phyloP scores from a whole-genome alignment of 92 coral and sea anemone genomes.

The Galaxea fascicularis region DNA sequence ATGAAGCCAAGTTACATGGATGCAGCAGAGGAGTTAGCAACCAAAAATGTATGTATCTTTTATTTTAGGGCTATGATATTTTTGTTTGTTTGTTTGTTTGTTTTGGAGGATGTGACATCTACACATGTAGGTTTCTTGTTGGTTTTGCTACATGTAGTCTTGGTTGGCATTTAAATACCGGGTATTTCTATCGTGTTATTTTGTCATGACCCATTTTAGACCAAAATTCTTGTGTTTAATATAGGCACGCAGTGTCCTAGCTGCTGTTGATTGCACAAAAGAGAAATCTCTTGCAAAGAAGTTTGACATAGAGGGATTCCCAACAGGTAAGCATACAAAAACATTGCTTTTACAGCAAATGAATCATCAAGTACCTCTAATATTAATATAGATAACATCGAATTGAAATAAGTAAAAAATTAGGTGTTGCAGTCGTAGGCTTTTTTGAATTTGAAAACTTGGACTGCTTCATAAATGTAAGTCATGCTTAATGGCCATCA shows the following conservation, averaged over 20 bases:
- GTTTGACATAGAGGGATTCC: slow-evolving; percentile 85
- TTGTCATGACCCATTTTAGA: neutral
- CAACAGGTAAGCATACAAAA: slow-evolving; percentile 72
- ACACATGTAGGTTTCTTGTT: too few species aligned
- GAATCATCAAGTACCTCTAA: too few species aligned
- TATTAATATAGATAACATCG: too few species aligned
- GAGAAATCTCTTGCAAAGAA: slow-evolving; percentile 75
- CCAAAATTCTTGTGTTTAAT: neutral
- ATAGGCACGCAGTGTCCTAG: slow-evolving; percentile 86
- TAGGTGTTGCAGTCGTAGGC: too few species aligned
- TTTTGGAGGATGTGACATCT: neutral
- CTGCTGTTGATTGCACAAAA: slow-evolving; percentile 97
- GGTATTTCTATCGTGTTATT: too few species aligned
- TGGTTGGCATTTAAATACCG: too few species aligned
- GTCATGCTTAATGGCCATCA: neutral
- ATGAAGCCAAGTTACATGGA: slow-evolving; percentile 95
- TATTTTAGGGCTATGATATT: neutral
- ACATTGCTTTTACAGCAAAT: too few species aligned
- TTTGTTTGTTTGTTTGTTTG: neutral
- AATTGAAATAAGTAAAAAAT: too few species aligned
- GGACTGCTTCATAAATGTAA: neutral
- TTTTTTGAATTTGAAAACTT: too few species aligned
- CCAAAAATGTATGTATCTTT: slow-evolving; percentile 47
- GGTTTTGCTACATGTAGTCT: too few species aligned
- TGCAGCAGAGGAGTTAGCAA: slow-evolving; percentile 82